Percentiles rank a stretch among this genome's conserved stretches.
These are phyloP conservation scores for Cerceris ruficornis DNA, from an alignment of 2,888 invertebrate species.

Conservation along the genomic window DNA sequence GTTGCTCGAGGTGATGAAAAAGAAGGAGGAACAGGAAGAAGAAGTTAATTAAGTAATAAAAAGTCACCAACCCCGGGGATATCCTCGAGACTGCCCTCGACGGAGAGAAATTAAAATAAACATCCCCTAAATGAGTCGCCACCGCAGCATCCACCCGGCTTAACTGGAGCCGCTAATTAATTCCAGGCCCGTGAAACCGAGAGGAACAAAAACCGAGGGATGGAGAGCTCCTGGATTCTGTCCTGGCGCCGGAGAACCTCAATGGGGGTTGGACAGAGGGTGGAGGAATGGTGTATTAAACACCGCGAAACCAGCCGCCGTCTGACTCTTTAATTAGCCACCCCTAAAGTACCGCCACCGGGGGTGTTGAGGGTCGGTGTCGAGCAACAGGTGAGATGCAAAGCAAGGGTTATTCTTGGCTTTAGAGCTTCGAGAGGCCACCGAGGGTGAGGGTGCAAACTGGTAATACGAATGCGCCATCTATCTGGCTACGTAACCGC, in stretches of 20 bases:
- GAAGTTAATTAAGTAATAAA: conserved; percentile 80
- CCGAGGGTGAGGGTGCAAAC: conserved; percentile 49
- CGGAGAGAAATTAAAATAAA: conserved; percentile 79
- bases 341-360: conserved; percentile 69
- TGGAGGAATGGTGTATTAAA: conserved; percentile 76
- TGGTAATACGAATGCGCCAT: conserved; percentile 26
- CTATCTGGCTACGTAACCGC: neutral
- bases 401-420: conserved; percentile 80
- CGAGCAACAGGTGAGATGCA: conserved; percentile 81
- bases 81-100: conserved; percentile 36
- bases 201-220: conserved; percentile 68
- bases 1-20: conserved; percentile 44
- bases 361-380: conserved; percentile 75
- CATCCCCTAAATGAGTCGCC: conserved; percentile 79
- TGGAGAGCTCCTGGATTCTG: conserved; percentile 51
- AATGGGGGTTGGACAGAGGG: conserved; percentile 50
- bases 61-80: conserved; percentile 70
- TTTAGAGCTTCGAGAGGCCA: conserved; percentile 61
- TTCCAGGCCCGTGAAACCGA: conserved; percentile 77
- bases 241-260: conserved; percentile 49
- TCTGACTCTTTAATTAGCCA: conserved; percentile 80
- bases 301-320: conserved; percentile 77
- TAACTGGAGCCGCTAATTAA: conserved; percentile 78
- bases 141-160: conserved; percentile 58
- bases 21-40: conserved; percentile 55